These are phyloP conservation scores for Odocoileus virginianus DNA, from an alignment of 2,113 vertebrate genomes.

Conservation along the genomic window DNA sequence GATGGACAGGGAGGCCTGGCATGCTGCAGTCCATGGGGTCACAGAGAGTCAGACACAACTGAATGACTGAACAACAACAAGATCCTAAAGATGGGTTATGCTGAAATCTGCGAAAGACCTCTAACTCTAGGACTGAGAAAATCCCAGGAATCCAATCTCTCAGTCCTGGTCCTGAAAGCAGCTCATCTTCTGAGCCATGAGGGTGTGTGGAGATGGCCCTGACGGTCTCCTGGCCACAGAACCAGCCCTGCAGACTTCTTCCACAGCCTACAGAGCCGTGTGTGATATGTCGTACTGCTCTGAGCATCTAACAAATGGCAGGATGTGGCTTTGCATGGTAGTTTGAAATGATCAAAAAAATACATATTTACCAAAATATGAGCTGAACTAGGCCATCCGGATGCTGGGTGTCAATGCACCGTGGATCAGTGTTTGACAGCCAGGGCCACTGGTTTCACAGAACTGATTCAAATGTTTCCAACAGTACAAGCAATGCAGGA, in stretches of 20 bases:
- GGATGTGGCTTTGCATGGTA: not conserved
- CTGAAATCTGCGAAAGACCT: not conserved
- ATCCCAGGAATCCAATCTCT: not conserved
- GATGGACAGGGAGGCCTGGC: not conserved
- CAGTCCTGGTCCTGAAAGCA: not conserved
- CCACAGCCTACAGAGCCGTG: not conserved
- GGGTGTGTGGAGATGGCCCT: not conserved
- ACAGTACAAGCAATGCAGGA: not conserved
- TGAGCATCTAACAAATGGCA: not conserved
- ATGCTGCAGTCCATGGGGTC: not conserved
- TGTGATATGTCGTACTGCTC: fast-evolving
- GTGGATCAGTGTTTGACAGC: not conserved
- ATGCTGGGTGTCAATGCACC: not conserved
- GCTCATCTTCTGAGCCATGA: not conserved
- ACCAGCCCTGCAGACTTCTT: not conserved
- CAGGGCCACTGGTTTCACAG: not conserved
- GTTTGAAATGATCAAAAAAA: constrained; percentile 34
- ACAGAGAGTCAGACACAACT: not conserved
- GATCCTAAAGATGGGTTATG: too few species aligned
- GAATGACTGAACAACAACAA: not conserved
- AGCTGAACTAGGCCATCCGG: not conserved
- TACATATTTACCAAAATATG: not conserved
- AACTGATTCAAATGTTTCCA: not conserved
- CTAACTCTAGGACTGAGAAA: not conserved
- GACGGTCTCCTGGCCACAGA: not conserved